Percentiles rank a stretch among this genome's conserved stretches.
These are phyloP conservation scores for Celastrina argiolus DNA, from an alignment of 2,888 invertebrate species.

Conservation along the genomic window DNA sequence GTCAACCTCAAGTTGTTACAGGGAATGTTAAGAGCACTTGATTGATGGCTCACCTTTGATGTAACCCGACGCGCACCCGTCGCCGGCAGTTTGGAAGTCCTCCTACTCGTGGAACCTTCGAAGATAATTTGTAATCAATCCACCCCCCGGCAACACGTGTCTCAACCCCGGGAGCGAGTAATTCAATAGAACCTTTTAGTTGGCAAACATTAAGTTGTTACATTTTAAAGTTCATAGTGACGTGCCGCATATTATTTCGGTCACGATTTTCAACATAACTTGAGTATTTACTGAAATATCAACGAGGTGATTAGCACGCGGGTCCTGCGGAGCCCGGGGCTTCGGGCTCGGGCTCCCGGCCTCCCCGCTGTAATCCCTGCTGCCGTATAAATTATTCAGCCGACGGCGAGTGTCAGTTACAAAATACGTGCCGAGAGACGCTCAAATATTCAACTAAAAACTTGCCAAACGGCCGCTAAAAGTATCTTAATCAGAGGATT, in stretches of 20 bases:
- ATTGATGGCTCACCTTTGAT: not conserved
- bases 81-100: not conserved
- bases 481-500: conserved; percentile 18
- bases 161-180: not conserved
- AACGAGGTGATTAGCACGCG: not conserved
- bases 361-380: conserved; percentile 2
- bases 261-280: not conserved
- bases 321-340: not conserved
- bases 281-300: not conserved
- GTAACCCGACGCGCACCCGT: not conserved
- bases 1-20: not conserved
- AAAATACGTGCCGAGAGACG: not conserved
- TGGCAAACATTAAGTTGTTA: not conserved
- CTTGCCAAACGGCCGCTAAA: conserved; percentile 18
- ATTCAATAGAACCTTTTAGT: not conserved
- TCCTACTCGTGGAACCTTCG: not conserved
- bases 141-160: not conserved
- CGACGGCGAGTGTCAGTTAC: not conserved
- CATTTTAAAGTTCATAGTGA: not conserved
- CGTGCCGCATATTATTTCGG: not conserved
- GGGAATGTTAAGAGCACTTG: not conserved
- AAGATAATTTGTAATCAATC: not conserved
- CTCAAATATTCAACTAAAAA: conserved; percentile 25
- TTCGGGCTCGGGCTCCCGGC: not conserved
- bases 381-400: conserved; percentile 2